Percentiles rank a stretch among this genome's conserved stretches.
Conservation (phyloP, 2,113 vertebrate species). For the Hydrolagus affinis region DNA sequence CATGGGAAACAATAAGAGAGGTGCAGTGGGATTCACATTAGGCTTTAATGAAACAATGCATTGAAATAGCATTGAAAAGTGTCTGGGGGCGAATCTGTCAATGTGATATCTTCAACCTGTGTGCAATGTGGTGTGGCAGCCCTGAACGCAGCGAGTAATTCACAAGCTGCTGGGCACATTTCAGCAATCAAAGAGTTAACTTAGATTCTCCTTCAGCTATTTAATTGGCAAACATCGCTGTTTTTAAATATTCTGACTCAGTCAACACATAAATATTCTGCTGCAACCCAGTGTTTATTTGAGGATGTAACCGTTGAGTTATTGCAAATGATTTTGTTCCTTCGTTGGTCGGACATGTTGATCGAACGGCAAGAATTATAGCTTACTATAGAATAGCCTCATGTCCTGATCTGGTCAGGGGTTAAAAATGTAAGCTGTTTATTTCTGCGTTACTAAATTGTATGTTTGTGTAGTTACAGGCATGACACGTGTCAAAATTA, state of each 20-base stretch:
- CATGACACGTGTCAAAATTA: not conserved
- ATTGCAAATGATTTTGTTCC: not conserved
- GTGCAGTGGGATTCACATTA: too few relatives aligned
- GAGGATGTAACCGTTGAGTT: not conserved
- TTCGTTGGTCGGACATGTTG: not conserved
- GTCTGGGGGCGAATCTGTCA: too few relatives aligned
- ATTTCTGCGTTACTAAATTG: not conserved
- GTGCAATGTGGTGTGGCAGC: not conserved
- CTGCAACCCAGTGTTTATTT: constrained; percentile 1
- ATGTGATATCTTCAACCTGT: too few relatives aligned
- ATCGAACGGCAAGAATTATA: not conserved
- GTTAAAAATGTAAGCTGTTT: not conserved
- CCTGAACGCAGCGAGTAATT: not conserved
- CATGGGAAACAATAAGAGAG: too few relatives aligned
- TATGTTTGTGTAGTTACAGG: not conserved
- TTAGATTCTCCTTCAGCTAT: not conserved
- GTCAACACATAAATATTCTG: constrained; percentile 19
- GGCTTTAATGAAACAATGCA: too few relatives aligned
- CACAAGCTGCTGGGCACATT: not conserved
- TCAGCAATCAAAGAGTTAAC: constrained; percentile 10
- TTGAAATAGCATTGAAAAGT: too few relatives aligned
- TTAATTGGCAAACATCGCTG: constrained; percentile 5
- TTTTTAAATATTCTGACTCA: not conserved
- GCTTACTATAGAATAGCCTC: not conserved
- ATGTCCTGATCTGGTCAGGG: constrained; percentile 2